A percentile compares a stretch with the other conserved stretches of the same genome.
phyloP scores from a whole-genome alignment of 2,797 vertebrate species.

The Cottoperca gobio region DNA sequence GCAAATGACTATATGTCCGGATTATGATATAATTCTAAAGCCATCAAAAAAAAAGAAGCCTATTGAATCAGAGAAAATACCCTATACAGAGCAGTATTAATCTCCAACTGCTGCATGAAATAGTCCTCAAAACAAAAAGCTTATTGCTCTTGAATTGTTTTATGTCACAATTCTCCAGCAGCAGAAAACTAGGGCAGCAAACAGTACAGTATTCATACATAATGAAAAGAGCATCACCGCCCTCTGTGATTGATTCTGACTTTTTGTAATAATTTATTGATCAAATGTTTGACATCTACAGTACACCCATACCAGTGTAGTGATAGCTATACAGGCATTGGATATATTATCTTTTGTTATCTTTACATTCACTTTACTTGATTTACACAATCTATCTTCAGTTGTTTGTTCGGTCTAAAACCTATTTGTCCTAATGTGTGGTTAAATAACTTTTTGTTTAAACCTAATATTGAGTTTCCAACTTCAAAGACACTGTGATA shows the following conservation, averaged over 20 bases:
- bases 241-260: conserved; percentile 27
- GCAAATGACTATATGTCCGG: neutral
- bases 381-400: neutral
- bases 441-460: neutral
- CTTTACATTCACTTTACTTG: neutral
- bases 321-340: neutral
- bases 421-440: neutral
- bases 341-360: neutral
- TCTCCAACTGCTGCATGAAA: neutral
- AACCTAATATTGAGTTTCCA: neutral
- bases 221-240: conserved; percentile 20
- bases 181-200: conserved; percentile 31
- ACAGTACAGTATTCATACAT: conserved; percentile 25
- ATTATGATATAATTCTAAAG: neutral
- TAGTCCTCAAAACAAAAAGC: neutral
- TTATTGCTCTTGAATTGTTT: conserved; percentile 1
- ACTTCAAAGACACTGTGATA: neutral
- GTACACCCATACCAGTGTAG: neutral
- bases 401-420: neutral
- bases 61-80: neutral
- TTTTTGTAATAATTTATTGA: conserved; percentile 28
- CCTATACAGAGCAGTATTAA: neutral
- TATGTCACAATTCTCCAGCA: neutral
- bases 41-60: too few species aligned
- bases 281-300: conserved; percentile 24